Base-by-base conservation (phyloP, 1,140 invertebrate genomes). In the Brachionus manjavacas region DNA sequence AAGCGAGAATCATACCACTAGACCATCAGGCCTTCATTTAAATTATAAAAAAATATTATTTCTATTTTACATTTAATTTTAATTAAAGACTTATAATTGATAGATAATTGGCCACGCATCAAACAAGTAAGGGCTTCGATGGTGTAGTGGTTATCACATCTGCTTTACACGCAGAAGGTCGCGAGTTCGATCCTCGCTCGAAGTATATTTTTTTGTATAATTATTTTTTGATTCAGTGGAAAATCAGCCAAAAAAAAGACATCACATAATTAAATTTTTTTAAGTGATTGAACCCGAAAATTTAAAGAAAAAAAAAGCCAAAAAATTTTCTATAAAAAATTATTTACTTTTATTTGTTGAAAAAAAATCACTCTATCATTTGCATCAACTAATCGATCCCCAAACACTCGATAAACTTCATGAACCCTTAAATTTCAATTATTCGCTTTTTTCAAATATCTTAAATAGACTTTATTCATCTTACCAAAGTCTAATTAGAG, bases 331-430 rank as follows among this genome's bases (percentile, higher is more conserved):
- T n/a, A n/a, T n/a, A n/a, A n/a, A n/a, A n/a, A n/a, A n/a, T n/a
- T 20, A 49, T n/a, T 76, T 76, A 76, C 72, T 76, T 76, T 76
- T 11, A 76, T 35, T 14, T 35, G 41, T 9, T 49, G 11, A 4
- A 49, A 76, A 76, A 76, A 76, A 3, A 9, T 46, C 2, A 49
- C 43, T 46, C 72, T 76, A 85, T 90, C 89, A 12, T 72, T 76
- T 11, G 88, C 87, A 79, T 88, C 87, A 4, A 90, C 88, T n/a
- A 90, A 86, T 46, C 89, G 85, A 86, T 90, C 89, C 85, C 88
- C 89, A 85, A 90, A 89, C 6, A 90, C 88, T 23, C 89, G 83
- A 85, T 89, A 89, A 20, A 89, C 87, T 85, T 90, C 89, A 85
- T 90, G 89, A 14, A 89, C 86, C 89, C 70, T 70, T 46, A 68